These are phyloP conservation scores for Drosophila borborema DNA, from an alignment of 2,888 invertebrate species.

Conservation along the genomic window DNA sequence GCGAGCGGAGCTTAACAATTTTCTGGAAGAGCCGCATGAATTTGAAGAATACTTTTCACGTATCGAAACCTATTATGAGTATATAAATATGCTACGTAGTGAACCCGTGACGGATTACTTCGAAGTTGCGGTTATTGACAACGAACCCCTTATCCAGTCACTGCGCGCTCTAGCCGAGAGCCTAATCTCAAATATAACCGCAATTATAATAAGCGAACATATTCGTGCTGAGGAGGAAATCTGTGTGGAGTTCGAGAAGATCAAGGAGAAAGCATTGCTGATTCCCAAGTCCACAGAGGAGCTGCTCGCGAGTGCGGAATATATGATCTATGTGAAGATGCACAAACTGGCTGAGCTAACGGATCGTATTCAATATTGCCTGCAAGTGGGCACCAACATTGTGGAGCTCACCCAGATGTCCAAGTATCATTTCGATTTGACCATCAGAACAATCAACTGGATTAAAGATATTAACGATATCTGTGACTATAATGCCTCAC, in stretches of 20 bases:
- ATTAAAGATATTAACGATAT: conserved; percentile 91
- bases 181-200: conserved; percentile 88
- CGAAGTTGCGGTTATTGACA: conserved; percentile 88
- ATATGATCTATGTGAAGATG: conserved; percentile 92
- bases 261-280: conserved; percentile 89
- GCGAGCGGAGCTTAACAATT: conserved; percentile 85
- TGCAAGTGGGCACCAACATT: conserved; percentile 88
- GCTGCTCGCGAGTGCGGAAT: conserved; percentile 91
- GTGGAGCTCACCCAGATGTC: conserved; percentile 92
- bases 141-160: conserved; percentile 88
- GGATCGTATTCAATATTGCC: conserved; percentile 89
- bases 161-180: conserved; percentile 87
- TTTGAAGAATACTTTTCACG: conserved; percentile 88
- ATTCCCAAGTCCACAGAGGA: conserved; percentile 93
- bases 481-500: conserved; percentile 91
- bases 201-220: conserved; percentile 88
- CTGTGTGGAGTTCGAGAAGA: conserved; percentile 90
- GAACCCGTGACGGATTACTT: conserved; percentile 90
- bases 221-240: conserved; percentile 89
- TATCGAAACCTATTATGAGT: conserved; percentile 87
- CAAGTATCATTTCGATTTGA: conserved; percentile 91
- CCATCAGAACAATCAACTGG: conserved; percentile 94
- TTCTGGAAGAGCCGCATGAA: conserved; percentile 86
- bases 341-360: conserved; percentile 89
- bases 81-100: conserved; percentile 87